phyloP scores from a whole-genome alignment of 2,113 vertebrate genomes.

The Ifrita kowaldi region DNA sequence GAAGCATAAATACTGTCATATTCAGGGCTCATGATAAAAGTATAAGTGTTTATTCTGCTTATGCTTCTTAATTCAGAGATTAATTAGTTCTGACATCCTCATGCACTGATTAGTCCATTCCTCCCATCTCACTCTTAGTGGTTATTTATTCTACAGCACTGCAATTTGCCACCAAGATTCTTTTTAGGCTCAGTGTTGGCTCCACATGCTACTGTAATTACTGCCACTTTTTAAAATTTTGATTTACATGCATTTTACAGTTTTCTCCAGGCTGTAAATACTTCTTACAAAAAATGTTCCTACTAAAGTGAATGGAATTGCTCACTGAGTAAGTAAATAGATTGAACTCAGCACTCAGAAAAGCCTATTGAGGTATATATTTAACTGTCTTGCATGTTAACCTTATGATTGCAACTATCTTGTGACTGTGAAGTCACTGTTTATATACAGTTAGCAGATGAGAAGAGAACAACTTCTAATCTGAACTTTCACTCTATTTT shows the following conservation, averaged over 20 bases:
- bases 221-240: accelerated
- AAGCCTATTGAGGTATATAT: not conserved
- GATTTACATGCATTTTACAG: not conserved
- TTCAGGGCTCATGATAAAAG: not conserved
- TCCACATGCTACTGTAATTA: not conserved
- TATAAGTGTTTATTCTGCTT: not conserved
- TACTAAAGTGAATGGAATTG: not conserved
- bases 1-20: not conserved
- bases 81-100: not conserved
- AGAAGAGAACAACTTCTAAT: not conserved
- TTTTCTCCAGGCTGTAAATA: not conserved
- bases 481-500: not conserved
- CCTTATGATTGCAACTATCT: not conserved
- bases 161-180: not conserved
- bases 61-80: not conserved
- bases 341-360: not conserved
- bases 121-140: not conserved
- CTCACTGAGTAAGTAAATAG: not conserved
- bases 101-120: not conserved
- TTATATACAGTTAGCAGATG: not conserved
- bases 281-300: not conserved
- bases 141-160: not conserved
- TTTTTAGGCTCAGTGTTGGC: not conserved
- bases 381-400: not conserved
- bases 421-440: not conserved